Percentiles rank a stretch among this genome's conserved stretches.
Conservation (phyloP, 2,888 invertebrate genomes). For the Aleiodes testaceus region DNA sequence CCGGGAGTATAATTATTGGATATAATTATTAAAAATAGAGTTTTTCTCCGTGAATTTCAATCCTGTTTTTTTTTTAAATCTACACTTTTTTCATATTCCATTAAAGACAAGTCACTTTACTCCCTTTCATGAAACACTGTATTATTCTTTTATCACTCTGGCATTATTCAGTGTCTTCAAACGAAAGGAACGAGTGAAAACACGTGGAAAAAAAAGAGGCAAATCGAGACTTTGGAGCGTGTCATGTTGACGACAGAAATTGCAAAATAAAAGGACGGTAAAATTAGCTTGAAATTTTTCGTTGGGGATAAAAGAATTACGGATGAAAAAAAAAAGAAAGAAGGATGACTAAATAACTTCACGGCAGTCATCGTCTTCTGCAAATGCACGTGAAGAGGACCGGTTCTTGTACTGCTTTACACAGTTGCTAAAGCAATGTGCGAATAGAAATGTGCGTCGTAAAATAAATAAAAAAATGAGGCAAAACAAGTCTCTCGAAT, state of each 20-base stretch:
- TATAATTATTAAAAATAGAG: background rate
- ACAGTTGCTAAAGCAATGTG: background rate
- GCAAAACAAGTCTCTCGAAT: constrained; percentile 18
- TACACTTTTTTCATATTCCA: background rate
- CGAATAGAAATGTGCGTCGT: constrained; percentile 31
- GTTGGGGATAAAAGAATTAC: background rate
- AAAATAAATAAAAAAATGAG: constrained; percentile 3
- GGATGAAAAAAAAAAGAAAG: background rate
- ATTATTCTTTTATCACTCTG: constrained; percentile 24
- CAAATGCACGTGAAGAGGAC: background rate
- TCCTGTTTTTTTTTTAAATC: too few relatives aligned
- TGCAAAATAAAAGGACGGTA: too few relatives aligned
- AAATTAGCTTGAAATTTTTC: background rate
- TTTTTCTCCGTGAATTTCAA: background rate
- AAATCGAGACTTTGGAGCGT: background rate
- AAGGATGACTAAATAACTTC: too few relatives aligned
- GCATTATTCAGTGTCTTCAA: constrained; percentile 33
- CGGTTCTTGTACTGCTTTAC: constrained; percentile 1
- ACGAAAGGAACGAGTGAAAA: background rate
- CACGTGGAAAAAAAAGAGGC: background rate
- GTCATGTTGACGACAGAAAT: constrained; percentile 21
- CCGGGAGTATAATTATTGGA: constrained; percentile 2
- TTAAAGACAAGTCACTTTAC: constrained; percentile 7
- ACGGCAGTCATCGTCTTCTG: too few relatives aligned
- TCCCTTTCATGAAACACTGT: constrained; percentile 4